phyloP scores from a whole-genome alignment of 2,888 invertebrate species.

The Neoaliturus tenellus region DNA sequence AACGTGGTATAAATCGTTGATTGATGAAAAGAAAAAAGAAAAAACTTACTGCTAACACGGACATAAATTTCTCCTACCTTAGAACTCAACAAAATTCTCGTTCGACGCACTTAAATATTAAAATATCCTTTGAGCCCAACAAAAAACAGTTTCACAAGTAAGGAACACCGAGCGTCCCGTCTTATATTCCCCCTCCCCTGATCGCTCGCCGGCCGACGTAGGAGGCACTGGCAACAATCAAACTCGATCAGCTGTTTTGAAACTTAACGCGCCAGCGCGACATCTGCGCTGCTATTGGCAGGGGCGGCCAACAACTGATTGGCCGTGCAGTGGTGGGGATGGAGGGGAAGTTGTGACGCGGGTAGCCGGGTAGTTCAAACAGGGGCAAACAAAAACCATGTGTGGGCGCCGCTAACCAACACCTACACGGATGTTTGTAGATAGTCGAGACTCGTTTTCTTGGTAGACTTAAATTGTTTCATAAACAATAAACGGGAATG shows the following conservation, averaged over 20 bases:
- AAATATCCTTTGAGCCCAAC: neutral
- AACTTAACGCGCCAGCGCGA: slow-evolving; percentile 14
- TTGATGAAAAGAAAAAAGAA: neutral
- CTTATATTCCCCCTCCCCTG: slow-evolving; percentile 37
- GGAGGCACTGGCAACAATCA: slow-evolving; percentile 40
- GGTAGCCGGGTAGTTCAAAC: slow-evolving; percentile 13
- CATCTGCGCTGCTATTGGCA: neutral
- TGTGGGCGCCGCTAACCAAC: neutral
- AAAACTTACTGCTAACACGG: no score
- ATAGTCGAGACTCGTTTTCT: no score
- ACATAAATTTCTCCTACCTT: neutral
- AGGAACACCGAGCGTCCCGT: neutral
- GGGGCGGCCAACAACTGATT: neutral
- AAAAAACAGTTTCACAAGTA: neutral
- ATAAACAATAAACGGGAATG: no score
- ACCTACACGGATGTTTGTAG: neutral
- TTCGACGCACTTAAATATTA: slow-evolving; percentile 2
- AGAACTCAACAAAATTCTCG: neutral
- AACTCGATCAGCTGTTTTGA: slow-evolving; percentile 29
- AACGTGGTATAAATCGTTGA: no score
- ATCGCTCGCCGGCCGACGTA: neutral
- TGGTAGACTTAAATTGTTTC: no score
- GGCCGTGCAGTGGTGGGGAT: slow-evolving; percentile 14
- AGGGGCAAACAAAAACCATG: neutral
- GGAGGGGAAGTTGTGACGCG: slow-evolving; percentile 47